A percentile compares a stretch with the other conserved stretches of the same genome.
Evolutionary conservation across 2,113 vertebrate species (phyloP).

Genomic region (Seriola aureovittata): DNA sequence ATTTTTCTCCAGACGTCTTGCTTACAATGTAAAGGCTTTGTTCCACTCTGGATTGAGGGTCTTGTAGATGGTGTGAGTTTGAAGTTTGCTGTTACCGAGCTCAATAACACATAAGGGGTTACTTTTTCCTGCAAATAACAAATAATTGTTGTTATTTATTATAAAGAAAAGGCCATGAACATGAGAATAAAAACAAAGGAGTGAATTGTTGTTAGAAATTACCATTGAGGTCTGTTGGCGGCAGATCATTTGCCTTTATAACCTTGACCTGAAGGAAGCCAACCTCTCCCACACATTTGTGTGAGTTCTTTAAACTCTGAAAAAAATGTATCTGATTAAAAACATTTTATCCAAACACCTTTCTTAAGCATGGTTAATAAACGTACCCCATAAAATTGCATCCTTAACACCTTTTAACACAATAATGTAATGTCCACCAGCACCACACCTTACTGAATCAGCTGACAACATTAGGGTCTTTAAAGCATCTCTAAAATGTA

Average conservation of each 20-base stretch:
- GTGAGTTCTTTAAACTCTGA: conserved; percentile 89
- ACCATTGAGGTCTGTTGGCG: conserved; percentile 95
- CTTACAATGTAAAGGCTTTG: conserved; percentile 95
- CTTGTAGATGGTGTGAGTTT: conserved; percentile 94
- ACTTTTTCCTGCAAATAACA: conserved; percentile 89
- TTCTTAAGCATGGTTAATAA: background rate
- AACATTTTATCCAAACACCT: background rate
- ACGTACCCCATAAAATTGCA: background rate
- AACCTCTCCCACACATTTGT: conserved; percentile 87
- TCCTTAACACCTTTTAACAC: background rate
- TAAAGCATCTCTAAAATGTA: background rate
- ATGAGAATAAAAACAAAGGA: background rate
- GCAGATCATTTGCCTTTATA: conserved; percentile 92
- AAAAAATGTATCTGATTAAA: conserved; percentile 7
- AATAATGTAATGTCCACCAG: background rate
- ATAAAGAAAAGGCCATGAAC: background rate
- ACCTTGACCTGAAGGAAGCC: conserved; percentile 98
- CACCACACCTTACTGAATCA: background rate
- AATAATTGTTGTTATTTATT: background rate
- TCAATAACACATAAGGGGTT: conserved; percentile 94
- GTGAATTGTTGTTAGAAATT: conserved; percentile 45
- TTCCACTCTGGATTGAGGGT: conserved; percentile 96
- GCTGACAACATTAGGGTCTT: background rate
- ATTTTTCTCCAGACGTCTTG: conserved; percentile 21
- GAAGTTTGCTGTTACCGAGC: conserved; percentile 93